Base-by-base conservation (phyloP, 2,113 vertebrate species). In the Scophthalmus maximus region DNA sequence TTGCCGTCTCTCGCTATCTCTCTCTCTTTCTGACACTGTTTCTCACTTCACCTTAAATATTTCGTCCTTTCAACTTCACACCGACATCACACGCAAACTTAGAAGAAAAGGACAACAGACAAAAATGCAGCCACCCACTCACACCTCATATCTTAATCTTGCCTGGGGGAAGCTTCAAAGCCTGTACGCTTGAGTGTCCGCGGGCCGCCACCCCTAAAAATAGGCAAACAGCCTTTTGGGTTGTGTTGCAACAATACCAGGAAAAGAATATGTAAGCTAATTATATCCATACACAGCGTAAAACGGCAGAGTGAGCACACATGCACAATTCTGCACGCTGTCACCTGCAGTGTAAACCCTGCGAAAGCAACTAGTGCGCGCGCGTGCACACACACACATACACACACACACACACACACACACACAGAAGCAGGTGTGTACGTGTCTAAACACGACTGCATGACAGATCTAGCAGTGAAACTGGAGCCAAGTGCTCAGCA, bases 161-260 rank as follows among this genome's bases (percentile, higher is more conserved):
- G 63, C 64, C 46, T 15, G 23, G 51, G 73, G 68, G 40, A 20
- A 47, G 73, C 68, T 81, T 84, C 76, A 86, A 82, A 84, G 83
- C 14, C 17, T 29, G 58, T 38, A 49, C 76, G 60, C 78, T 57
- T 40, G 20, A 22, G 57, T 82, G 74, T 71, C 64, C 49, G 15
- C 1, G 2, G 68, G 59, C 64, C 36, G n/a, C 56, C 70, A 63
- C 66, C 57, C 20, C 84, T 87, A 87, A 84, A 90, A 88, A 92
- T 90, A 93, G 81, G 52, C 69, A 40, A 68, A 66, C 60, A 22
- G 70, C 51, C 66, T 73, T 82, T 73, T 61, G 70, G 84, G 81
- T 83, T 82, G 57, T 64, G 66, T 88, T 88, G 60, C 68, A 90
- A 90, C 88, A 91, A 92, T 86, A 76, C 83, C 85, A 85, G 89